A percentile compares a stretch with the other conserved stretches of the same genome.
Conservation (phyloP, 2,797 vertebrate genomes). For the Euphonia xanthogaster region DNA sequence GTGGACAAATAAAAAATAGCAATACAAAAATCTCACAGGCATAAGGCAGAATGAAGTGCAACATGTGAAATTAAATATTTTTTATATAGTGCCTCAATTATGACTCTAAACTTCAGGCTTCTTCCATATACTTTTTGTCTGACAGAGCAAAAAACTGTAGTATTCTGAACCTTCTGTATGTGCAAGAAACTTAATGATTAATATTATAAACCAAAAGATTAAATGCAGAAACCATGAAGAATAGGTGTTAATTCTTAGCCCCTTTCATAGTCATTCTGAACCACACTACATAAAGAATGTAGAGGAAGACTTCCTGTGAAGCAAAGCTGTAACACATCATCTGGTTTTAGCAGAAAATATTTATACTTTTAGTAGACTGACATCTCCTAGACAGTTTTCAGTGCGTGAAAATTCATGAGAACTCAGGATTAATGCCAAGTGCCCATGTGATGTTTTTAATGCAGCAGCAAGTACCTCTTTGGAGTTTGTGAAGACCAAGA, state of each 20-base stretch:
- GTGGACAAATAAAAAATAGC: not conserved
- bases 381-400: not conserved
- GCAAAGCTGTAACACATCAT: not conserved
- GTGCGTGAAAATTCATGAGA: not conserved
- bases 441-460: not conserved
- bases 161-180: not conserved
- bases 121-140: not conserved
- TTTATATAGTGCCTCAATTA: not conserved
- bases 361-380: not conserved
- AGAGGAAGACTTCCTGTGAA: not conserved
- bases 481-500: not conserved
- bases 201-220: not conserved
- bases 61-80: not conserved
- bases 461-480: not conserved
- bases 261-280: not conserved
- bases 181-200: not conserved
- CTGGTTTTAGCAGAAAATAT: not conserved
- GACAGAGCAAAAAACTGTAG: not conserved
- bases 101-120: not conserved
- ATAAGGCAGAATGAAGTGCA: not conserved
- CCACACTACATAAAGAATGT: not conserved
- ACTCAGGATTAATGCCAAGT: not conserved
- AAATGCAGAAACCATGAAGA: not conserved
- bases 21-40: not conserved
- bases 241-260: not conserved